phyloP scores from a whole-genome alignment of 2,113 vertebrate genomes.

The Brachyhypopomus gauderio region DNA sequence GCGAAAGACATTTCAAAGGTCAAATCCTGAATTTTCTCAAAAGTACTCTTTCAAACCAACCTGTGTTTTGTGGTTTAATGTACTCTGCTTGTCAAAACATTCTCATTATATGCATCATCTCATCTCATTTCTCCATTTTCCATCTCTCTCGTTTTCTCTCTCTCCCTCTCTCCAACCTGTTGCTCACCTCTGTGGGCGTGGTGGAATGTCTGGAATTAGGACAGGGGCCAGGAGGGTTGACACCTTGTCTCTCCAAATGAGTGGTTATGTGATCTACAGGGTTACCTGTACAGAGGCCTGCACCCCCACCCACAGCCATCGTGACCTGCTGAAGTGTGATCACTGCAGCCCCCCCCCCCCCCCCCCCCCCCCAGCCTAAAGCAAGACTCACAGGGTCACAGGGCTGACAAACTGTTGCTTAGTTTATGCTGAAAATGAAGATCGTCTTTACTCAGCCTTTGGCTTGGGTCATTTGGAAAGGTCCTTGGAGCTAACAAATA shows the following conservation, averaged over 20 bases:
- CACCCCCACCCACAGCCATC: constrained; percentile 24
- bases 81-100: constrained; percentile 33
- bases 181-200: constrained; percentile 19
- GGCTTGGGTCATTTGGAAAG: too few relatives aligned
- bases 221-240: constrained; percentile 34
- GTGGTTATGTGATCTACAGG: constrained; percentile 46
- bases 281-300: constrained; percentile 34
- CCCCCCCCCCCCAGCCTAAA: not conserved
- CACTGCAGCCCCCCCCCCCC: constrained; percentile 3
- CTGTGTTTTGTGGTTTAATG: not conserved
- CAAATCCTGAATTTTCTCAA: not conserved
- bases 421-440: not conserved
- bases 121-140: constrained; percentile 1
- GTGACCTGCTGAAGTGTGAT: not conserved
- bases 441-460: too few relatives aligned
- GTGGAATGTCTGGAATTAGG: constrained; percentile 49
- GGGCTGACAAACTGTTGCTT: not conserved
- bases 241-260: constrained; percentile 35
- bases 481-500: too few relatives aligned
- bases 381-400: not conserved
- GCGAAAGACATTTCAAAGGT: not conserved
- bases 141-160: not conserved
- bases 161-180: constrained; percentile 3
- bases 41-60: not conserved
- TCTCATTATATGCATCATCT: constrained; percentile 15